These are phyloP conservation scores for Phoxinus phoxinus DNA, from an alignment of 2,113 vertebrate genomes.

Conservation along the genomic window DNA sequence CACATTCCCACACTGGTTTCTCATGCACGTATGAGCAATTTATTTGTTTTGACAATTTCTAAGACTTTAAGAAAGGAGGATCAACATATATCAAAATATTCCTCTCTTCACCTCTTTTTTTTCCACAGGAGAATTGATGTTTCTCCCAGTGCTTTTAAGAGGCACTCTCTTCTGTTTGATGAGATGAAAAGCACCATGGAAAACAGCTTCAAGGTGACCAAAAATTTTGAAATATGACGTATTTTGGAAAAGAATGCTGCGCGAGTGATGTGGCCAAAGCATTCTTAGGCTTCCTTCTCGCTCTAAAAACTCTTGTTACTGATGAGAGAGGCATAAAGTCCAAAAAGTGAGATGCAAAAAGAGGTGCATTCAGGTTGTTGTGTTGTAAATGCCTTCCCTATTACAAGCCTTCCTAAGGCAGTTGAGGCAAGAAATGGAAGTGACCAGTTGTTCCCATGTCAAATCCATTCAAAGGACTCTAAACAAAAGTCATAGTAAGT, in stretches of 20 bases:
- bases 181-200: constrained; percentile 93
- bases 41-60: background rate
- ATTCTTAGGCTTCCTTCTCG: constrained; percentile 87
- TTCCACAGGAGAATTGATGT: constrained; percentile 94
- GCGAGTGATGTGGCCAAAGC: constrained; percentile 65
- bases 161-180: constrained; percentile 95
- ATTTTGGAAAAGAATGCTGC: constrained; percentile 68
- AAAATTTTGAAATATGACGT: constrained; percentile 83
- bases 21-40: background rate
- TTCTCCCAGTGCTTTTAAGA: constrained; percentile 99
- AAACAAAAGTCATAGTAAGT: constrained; percentile 92
- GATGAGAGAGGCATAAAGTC: constrained; percentile 91
- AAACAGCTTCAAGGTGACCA: constrained; percentile 97
- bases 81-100: background rate
- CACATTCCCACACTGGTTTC: constrained; percentile 47
- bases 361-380: constrained; percentile 95
- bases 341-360: constrained; percentile 79
- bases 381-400: constrained; percentile 94
- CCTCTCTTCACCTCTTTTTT: background rate
- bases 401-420: constrained; percentile 93
- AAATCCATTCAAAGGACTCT: constrained; percentile 94
- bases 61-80: background rate
- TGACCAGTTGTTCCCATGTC: constrained; percentile 91
- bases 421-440: constrained; percentile 90
- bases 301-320: constrained; percentile 91